Evolutionary conservation across 2,113 vertebrate species (phyloP).

Genomic region (Misgurnus anguillicaudatus): DNA sequence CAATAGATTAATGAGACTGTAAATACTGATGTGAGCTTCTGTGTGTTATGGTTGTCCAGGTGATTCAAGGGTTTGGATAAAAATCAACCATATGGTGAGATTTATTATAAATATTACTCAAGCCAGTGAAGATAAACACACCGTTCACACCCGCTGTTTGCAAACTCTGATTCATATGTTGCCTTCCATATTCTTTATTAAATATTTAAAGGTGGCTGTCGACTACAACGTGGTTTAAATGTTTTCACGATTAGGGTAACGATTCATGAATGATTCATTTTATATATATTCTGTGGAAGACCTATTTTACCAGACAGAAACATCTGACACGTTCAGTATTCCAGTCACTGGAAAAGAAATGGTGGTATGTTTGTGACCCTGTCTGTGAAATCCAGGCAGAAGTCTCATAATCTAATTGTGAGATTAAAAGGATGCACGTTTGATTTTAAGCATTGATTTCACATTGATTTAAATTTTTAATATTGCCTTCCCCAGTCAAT

Average conservation of each 20-base stretch:
- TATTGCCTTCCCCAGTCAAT: too few species aligned
- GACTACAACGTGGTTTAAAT: background rate
- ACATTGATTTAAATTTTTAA: too few species aligned
- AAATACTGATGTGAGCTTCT: conserved; percentile 13
- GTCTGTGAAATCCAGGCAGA: too few species aligned
- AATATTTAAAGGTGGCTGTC: background rate
- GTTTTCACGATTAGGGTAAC: conserved; percentile 26
- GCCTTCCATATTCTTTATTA: conserved; percentile 1
- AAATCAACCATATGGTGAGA: conserved; percentile 59
- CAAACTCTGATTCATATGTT: background rate
- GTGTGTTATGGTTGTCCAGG: background rate
- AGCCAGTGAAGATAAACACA: conserved; percentile 39
- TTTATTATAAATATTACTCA: conserved; percentile 65
- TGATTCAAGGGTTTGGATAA: conserved; percentile 55
- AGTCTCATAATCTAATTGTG: too few species aligned
- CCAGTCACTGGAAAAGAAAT: conserved; percentile 17
- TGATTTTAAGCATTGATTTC: too few species aligned
- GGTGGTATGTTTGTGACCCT: background rate
- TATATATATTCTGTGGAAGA: background rate
- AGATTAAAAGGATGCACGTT: too few species aligned
- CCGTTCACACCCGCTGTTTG: conserved; percentile 15
- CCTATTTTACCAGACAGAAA: background rate
- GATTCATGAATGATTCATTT: conserved; percentile 10
- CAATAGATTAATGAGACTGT: background rate
- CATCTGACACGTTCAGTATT: conserved; percentile 15